Evolutionary conservation across 1,140 invertebrate species (phyloP).

Genomic region (Fopius arisanus): DNA sequence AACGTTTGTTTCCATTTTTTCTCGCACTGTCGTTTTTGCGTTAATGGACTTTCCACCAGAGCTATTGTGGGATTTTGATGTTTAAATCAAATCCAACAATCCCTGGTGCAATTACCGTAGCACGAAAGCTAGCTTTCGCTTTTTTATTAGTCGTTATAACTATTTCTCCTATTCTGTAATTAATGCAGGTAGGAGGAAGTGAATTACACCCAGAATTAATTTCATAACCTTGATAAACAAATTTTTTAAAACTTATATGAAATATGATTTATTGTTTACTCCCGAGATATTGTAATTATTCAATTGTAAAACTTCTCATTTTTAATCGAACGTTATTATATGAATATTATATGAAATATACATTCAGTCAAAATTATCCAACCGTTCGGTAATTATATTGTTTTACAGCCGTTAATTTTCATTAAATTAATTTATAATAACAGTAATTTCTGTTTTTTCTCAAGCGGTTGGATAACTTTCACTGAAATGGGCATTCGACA

Average conservation of each 20-base stretch:
- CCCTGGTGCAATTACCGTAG: not conserved
- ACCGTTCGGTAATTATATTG: too few relatives aligned
- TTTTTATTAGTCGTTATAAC: not conserved
- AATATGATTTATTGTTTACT: too few relatives aligned
- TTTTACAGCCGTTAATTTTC: too few relatives aligned
- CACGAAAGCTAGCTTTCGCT: constrained; percentile 2
- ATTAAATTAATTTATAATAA: too few relatives aligned
- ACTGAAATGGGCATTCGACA: too few relatives aligned
- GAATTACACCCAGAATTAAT: not conserved
- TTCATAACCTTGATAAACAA: not conserved
- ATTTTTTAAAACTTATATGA: not conserved
- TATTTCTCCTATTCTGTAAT: not conserved
- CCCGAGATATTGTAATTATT: too few relatives aligned
- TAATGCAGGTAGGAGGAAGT: not conserved
- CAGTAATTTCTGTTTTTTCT: too few relatives aligned
- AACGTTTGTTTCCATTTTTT: not conserved
- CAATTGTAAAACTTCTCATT: too few relatives aligned
- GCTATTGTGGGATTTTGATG: not conserved
- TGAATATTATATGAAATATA: too few relatives aligned
- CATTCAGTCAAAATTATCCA: too few relatives aligned
- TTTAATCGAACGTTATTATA: too few relatives aligned
- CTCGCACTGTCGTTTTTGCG: not conserved
- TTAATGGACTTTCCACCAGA: not conserved
- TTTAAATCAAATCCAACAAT: not conserved
- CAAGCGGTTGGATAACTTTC: too few relatives aligned